Evolutionary conservation across 2,888 invertebrate genomes (phyloP), one percentile per base, ranked within the genome.

Genomic region (Globia sparganii): DNA sequence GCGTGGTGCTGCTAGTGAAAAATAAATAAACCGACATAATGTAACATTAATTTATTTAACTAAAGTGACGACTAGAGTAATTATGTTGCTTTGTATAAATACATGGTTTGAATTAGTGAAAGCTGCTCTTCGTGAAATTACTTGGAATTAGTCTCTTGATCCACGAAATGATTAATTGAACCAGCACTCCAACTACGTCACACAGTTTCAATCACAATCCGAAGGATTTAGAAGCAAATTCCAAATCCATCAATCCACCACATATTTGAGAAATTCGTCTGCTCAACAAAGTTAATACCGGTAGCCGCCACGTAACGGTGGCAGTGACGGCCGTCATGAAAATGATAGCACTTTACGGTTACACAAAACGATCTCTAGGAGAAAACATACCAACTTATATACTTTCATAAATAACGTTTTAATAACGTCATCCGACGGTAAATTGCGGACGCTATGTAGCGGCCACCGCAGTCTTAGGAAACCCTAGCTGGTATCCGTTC

Each of bases 31-130:
- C 40, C 37, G 18, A 59, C 9, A 18, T 56, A 64, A 49, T 40
- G 25, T 58, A 34, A 58, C 25, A 53, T 59, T 43, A 72, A 80
- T 65, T 70, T 37, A 80, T 65, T 70, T 37, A 62, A 56, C 31
- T 65, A 34, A 31, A 65, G 64, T 72, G 40, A 65, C 25, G n/a
- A 59, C 25, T 72, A 5, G 3, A 4, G 28, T 65, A 49, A 80
- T 65, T 58, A 65, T 25, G 11, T 65, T 40, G 72, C 64, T 80
- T 37, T 13, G 34, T 34, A 34, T 34, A 34, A 40, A 9, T 40
- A 65, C 21, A 78, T 66, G 3, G 53, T 72, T 78, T 53, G 34
- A 53, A 72, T 80, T 73, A 25, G 9, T 18, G 13, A 58, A 61
- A 79, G 18, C 40, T 18, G 56, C 13, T 58, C 4, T 64, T 65